Evolutionary conservation across 30 jellyfish, hydroid and myxozoan genomes (phyloP), one percentile per base, ranked within the genome.

Genomic region (Cassiopea xamachana): DNA sequence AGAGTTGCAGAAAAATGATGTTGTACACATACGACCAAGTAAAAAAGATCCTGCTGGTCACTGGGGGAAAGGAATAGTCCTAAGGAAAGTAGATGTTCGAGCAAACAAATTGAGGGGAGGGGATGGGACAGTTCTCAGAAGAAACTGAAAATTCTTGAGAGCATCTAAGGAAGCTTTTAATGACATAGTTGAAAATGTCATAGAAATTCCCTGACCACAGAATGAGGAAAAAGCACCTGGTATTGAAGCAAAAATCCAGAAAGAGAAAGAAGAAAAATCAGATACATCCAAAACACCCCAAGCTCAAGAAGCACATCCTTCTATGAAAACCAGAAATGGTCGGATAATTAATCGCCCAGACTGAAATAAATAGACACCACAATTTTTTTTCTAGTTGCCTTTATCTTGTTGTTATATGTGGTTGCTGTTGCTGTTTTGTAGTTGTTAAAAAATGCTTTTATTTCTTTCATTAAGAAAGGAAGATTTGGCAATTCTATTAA

Each of bases 1-100:
- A 82, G 46, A 72, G 16, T 49, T 83, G 46, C 70, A 19, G 77
- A 83, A 83, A 72, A 82, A 83, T 83, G 92, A 80, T 85, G 78
- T 83, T 73, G 84, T 83, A 44, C 75, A 77, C 59, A 83, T 83
- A 14, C 70, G 47, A 85, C 92, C 92, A 1, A 45, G 84, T 12
- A 69, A 60, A 3, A 2, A 83, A 48, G 84, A 47, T 73, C 46
- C 69, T 62, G 70, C 78, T 1, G 77, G 92, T 73, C 77, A 78
- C 5, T 83, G 92, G 85, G 68, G 84, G 55, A 82, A 82, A 82
- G 82, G 90, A 1, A 18, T 51, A 14, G 82, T 62, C 73, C 2
- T 71, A 1, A 82, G 70, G 46, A 82, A 83, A 50, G 84, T 51
- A 14, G 77, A 73, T 83, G 85, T 83, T 14, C 12, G 92, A 83